Conservation (phyloP, 2,888 invertebrate genomes). For the Phymatocera aterrima region DNA sequence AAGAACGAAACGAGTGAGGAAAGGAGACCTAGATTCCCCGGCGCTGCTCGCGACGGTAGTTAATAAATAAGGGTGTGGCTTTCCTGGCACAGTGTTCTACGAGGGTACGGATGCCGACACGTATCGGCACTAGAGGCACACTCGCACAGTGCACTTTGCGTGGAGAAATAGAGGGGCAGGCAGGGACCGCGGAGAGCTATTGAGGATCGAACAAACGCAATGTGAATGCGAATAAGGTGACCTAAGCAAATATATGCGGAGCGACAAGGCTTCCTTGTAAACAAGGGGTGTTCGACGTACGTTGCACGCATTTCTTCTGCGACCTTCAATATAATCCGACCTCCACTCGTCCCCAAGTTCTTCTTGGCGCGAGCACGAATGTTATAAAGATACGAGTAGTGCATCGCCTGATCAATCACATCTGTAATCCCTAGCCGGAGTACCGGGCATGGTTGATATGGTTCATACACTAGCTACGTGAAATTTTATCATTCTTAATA, state of each 20-base stretch:
- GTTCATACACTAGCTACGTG: too few relatives aligned
- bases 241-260: conserved; percentile 66
- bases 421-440: too few relatives aligned
- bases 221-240: conserved; percentile 67
- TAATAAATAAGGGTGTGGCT: conserved; percentile 45
- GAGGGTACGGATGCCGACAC: conserved; percentile 61
- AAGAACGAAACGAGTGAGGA: neutral
- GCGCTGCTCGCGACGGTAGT: conserved; percentile 2
- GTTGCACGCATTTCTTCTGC: conserved; percentile 49
- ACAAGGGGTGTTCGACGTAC: conserved; percentile 65
- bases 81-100: conserved; percentile 47
- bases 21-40: conserved; percentile 3
- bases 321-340: conserved; percentile 18
- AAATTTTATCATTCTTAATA: too few relatives aligned
- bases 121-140: conserved; percentile 69
- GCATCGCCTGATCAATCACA: too few relatives aligned
- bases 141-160: conserved; percentile 68
- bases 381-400: neutral
- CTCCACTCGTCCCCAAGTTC: neutral
- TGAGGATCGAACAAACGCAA: conserved; percentile 51
- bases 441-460: too few relatives aligned
- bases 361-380: neutral
- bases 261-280: conserved; percentile 69
- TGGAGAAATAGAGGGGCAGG: neutral
- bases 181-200: neutral